These are phyloP conservation scores for Mesembrinibis cayennensis DNA, from an alignment of 2,113 vertebrate species.

Conservation along the genomic window DNA sequence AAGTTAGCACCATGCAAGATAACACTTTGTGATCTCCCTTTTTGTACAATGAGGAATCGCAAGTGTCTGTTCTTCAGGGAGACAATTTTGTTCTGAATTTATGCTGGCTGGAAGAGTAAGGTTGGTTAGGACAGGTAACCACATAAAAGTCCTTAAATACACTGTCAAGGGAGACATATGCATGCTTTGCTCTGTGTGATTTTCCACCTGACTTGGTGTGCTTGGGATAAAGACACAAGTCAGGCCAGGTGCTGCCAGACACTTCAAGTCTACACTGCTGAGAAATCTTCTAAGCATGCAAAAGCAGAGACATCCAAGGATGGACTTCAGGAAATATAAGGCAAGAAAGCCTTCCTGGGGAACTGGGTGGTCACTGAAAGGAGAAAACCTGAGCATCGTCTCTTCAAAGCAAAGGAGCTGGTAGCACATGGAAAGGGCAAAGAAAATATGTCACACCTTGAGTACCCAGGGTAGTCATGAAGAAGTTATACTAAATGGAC, in stretches of 20 bases:
- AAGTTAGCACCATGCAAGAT: background rate
- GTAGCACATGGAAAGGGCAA: background rate
- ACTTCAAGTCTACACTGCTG: background rate
- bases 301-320: background rate
- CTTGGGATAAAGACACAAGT: background rate
- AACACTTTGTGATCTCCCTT: background rate
- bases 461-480: background rate
- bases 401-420: background rate
- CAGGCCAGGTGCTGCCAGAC: background rate
- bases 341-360: background rate
- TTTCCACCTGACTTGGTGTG: background rate
- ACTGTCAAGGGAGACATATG: background rate
- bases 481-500: background rate
- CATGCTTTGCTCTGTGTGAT: background rate
- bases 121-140: background rate
- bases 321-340: background rate
- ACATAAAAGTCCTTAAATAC: background rate
- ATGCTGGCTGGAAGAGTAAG: background rate
- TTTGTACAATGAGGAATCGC: background rate
- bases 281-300: background rate
- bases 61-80: background rate
- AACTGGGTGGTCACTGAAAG: background rate
- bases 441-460: background rate
- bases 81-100: background rate
- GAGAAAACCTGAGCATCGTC: background rate